phyloP scores from a whole-genome alignment of 2,797 vertebrate species.

The Clarias platycephalus region DNA sequence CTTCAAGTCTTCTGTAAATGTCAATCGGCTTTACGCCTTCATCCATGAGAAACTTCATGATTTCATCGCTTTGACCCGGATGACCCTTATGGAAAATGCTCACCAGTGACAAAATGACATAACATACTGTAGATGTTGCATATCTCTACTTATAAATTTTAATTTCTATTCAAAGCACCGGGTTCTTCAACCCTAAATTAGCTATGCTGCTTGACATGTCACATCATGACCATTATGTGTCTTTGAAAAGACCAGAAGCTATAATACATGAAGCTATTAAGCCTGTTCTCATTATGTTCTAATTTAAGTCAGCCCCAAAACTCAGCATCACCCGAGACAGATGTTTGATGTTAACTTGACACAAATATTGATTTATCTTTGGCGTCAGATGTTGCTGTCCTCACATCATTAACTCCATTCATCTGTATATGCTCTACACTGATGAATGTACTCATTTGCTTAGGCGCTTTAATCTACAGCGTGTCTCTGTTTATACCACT shows the following conservation, averaged over 20 bases:
- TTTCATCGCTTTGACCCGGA: no score
- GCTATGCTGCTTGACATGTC: not conserved
- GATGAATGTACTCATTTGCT: not conserved
- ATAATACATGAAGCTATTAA: not conserved
- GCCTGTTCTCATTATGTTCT: conserved; percentile 1
- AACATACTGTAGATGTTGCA: not conserved
- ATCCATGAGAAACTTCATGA: no score
- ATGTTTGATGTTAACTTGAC: not conserved
- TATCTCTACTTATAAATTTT: not conserved
- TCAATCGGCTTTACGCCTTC: no score
- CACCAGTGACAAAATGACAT: not conserved
- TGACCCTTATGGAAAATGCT: not conserved
- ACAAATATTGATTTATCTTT: not conserved
- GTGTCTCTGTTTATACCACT: not conserved
- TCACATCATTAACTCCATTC: not conserved
- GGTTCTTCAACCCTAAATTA: not conserved
- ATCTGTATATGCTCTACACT: not conserved
- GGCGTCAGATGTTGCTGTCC: not conserved
- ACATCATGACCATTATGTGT: conserved; percentile 4
- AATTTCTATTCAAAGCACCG: not conserved
- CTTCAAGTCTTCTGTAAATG: no score
- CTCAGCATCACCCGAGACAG: not conserved
- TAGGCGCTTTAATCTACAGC: not conserved
- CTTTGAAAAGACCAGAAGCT: not conserved
- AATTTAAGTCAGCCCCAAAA: not conserved